Evolutionary conservation across 2,113 vertebrate species (phyloP), one percentile per base, ranked within the genome.

Genomic region (Myrmecophaga tridactyla): DNA sequence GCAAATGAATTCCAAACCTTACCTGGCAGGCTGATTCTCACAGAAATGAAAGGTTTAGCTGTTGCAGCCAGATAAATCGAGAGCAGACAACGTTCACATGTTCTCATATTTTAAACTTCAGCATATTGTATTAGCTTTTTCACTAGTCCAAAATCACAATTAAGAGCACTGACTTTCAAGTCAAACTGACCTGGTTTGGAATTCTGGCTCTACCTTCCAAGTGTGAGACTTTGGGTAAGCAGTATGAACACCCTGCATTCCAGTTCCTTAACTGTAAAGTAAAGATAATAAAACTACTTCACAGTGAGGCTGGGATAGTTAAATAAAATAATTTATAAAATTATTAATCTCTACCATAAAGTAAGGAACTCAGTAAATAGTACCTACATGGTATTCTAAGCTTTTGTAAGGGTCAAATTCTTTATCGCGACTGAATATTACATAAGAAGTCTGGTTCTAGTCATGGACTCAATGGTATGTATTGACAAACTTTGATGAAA

Each of bases 401-500:
- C n/a, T 85, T 95, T 62, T 46, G 27, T 62, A 86, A 91, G 29
- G 12, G 27, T 85, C 70, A 81, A 1, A 86, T 76, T 90, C 56
- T 94, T 90, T 86, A 65, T 75, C 67, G 75, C 25, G 80, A 63
- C 53, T 81, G 69, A 86, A 77, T 34, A 81, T 77, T 75, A 86
- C 12, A 56, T 13, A n/a, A 92, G 88, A 95, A 81, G 6, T 4
- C 34, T 10, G 69, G 14, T 69, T 94, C 25, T 75, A 85, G 25
- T 89, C 70, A n/a, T 83, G 36, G 21, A 72, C 23, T 93, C 95
- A 89, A 90, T 88, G 17, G 67, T 70, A 34, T 56, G 77, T 89
- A 90, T 43, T 90, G 72, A 60, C 58, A 78, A 89, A 41, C 56
- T 91, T 95, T 86, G 73, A 95, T 89, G 77, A 95, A 96, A 97